Base-by-base conservation (phyloP, 2,113 vertebrate species). In the Cavia aperea region DNA sequence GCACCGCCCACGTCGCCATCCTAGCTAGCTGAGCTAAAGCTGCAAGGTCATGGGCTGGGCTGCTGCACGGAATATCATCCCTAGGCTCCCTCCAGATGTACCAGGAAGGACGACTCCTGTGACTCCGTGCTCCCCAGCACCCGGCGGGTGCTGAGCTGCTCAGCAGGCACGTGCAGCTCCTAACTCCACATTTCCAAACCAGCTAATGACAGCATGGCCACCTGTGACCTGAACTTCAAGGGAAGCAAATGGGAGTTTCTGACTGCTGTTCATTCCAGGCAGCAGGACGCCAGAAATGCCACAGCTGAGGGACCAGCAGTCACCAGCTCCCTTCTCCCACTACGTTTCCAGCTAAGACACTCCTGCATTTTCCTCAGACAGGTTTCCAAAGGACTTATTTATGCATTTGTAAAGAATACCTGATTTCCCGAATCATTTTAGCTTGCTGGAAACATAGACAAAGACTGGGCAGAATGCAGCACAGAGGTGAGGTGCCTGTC, bases 161-260 rank as follows among this genome's bases (percentile, higher is more conserved):
- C 21, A 0, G 70, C 90, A 73, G 0, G 4, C 21, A 62, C 60
- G 84, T 24, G 73, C 81, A 58, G 66, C 49, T 81, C 36, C 84
- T 54, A 60, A 89, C 31, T 89, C 91, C 12, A 8, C 83, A 90
- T 87, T 93, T 92, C 95, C 81, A 91, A 92, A 91, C 79, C 88
- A 91, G 39, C 39, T 39, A 39, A 39, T 39, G 39, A 39, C 39
- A 72, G 78, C 86, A 86, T 33, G 95, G 63, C 88, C 86, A 88
- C 86, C 26, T 85, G 15, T 13, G 24, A 56, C 54, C 73, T 86
- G 91, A 96, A 94, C 96, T 96, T 81, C 77, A 82, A 89, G 91
- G 90, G 97, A 96, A 97, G 97, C 97, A 97, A 93, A 97, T 72
- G 78, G 94, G 89, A 88, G 21, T 90, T 87, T 93, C 77, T 24